Evolutionary conservation across 2,888 invertebrate species (phyloP).

Genomic region (Lasioglossum malachurum): DNA sequence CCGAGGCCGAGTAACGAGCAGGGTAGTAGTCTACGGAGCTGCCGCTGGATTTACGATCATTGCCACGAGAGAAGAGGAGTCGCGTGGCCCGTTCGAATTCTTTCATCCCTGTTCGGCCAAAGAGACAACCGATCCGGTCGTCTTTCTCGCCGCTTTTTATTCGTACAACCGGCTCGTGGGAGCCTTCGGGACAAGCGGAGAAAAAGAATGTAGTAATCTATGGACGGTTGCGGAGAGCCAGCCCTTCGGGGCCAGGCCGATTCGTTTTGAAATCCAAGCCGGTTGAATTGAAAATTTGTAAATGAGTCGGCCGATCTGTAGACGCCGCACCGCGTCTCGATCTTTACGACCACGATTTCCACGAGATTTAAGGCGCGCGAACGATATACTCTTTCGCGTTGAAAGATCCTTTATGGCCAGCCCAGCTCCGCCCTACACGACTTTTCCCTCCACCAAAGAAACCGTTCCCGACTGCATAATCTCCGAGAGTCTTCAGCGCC

Average conservation of each 20-base stretch:
- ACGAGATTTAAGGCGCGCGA: conserved; percentile 54
- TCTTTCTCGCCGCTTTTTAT: conserved; percentile 35
- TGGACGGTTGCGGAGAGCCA: conserved; percentile 38
- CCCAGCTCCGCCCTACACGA: conserved; percentile 37
- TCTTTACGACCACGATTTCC: conserved; percentile 49
- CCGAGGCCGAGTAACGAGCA: conserved; percentile 57
- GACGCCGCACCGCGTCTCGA: neutral
- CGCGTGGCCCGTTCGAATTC: conserved; percentile 66
- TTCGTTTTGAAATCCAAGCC: conserved; percentile 44
- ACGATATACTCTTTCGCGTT: conserved; percentile 39
- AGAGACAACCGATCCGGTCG: neutral
- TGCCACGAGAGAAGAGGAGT: conserved; percentile 62
- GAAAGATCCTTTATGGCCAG: conserved; percentile 31
- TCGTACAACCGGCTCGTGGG: conserved; percentile 40
- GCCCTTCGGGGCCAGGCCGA: conserved; percentile 30
- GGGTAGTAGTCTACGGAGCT: conserved; percentile 59
- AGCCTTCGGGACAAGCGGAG: conserved; percentile 42
- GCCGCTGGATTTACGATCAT: conserved; percentile 74
- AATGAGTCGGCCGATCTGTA: conserved; percentile 53
- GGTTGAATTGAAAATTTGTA: conserved; percentile 70
- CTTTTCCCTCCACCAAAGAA: conserved; percentile 32
- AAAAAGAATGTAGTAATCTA: conserved; percentile 66
- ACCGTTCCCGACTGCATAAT: neutral
- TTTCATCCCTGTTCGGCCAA: neutral
- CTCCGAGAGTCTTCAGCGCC: neutral